These are phyloP conservation scores for Psittacula cyanocephala DNA, from an alignment of 2,113 vertebrate species.

Conservation along the genomic window DNA sequence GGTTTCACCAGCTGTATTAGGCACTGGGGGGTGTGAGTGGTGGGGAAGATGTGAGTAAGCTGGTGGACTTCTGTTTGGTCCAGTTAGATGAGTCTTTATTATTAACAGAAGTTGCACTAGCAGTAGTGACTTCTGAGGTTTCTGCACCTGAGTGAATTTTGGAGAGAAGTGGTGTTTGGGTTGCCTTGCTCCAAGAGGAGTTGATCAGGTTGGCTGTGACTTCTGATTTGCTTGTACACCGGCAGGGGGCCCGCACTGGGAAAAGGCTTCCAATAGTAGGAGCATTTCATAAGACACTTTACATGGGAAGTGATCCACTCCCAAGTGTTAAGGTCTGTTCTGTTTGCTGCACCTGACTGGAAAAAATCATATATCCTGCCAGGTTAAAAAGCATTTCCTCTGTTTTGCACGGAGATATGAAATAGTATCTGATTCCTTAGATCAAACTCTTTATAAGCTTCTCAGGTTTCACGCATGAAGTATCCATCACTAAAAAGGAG, in stretches of 20 bases:
- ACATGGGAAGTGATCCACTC: background rate
- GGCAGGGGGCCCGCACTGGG: background rate
- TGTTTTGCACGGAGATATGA: background rate
- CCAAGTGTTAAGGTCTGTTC: background rate
- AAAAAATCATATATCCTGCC: background rate
- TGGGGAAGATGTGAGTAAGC: no score
- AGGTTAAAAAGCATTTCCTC: background rate
- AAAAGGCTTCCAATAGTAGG: background rate
- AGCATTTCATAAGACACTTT: background rate
- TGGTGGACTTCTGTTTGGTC: background rate
- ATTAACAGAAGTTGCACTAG: background rate
- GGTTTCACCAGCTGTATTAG: background rate
- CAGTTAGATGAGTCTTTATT: background rate
- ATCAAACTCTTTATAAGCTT: background rate
- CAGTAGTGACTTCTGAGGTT: background rate
- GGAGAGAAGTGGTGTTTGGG: background rate
- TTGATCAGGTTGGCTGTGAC: background rate
- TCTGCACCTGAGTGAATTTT: background rate
- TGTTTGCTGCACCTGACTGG: background rate
- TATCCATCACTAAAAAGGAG: background rate
- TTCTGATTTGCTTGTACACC: background rate
- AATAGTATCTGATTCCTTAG: background rate
- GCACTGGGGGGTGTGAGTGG: fast-evolving
- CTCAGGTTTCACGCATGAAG: background rate
- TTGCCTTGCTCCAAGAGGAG: background rate